Conservation (phyloP, 1,140 invertebrate species). For the Philotrypesis tridentata region DNA sequence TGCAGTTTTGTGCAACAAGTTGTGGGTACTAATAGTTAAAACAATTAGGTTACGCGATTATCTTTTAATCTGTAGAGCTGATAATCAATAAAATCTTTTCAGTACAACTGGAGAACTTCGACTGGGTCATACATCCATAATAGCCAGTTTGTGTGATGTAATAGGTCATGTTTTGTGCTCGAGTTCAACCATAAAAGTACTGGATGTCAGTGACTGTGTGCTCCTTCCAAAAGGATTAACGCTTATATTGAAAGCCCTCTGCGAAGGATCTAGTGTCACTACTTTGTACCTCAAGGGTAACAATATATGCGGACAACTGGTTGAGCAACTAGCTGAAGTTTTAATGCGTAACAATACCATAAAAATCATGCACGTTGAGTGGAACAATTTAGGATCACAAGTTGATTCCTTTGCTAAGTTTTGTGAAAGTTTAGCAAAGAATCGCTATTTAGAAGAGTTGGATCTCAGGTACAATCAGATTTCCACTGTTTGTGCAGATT, state of each 20-base stretch:
- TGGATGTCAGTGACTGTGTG: conserved; percentile 68
- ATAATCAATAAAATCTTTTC: not conserved
- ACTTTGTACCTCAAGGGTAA: conserved; percentile 69
- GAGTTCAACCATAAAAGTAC: conserved; percentile 60
- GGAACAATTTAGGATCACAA: conserved; percentile 67
- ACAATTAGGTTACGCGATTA: not conserved
- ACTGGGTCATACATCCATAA: conserved; percentile 61
- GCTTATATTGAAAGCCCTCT: conserved; percentile 62
- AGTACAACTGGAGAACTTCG: conserved; percentile 61
- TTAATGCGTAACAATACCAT: conserved; percentile 65
- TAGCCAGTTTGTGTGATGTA: conserved; percentile 65
- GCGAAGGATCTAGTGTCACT: conserved; percentile 63
- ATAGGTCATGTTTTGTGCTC: conserved; percentile 62
- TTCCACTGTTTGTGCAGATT: conserved; percentile 60
- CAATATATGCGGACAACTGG: conserved; percentile 64
- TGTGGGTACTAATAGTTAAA: not conserved
- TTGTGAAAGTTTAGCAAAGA: conserved; percentile 66
- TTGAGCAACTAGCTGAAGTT: conserved; percentile 63
- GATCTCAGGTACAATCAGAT: conserved; percentile 72
- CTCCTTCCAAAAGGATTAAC: conserved; percentile 61
- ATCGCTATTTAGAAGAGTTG: conserved; percentile 66
- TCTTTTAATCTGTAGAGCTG: not conserved
- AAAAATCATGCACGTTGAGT: conserved; percentile 66
- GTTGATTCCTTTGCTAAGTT: conserved; percentile 65
- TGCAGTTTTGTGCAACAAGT: not conserved